A percentile compares a stretch with the other conserved stretches of the same genome.
Conservation (phyloP, 2,113 vertebrate species). For the Prietella phreatophila region DNA sequence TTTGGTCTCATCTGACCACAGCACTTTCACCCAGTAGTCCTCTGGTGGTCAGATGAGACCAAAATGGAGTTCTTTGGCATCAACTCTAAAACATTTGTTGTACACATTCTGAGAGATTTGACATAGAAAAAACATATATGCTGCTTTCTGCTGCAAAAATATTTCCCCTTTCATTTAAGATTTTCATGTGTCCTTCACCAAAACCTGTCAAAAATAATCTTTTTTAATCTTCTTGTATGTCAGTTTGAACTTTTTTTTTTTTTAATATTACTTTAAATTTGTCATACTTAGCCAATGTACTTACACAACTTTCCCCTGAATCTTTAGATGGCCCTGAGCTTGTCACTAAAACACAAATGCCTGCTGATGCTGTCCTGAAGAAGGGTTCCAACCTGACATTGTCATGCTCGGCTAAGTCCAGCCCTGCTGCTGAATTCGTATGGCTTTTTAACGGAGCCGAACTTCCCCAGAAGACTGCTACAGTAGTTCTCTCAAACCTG, state of each 20-base stretch:
- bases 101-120: neutral
- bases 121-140: neutral
- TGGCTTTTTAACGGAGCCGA: conserved; percentile 41
- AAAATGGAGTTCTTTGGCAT: no score
- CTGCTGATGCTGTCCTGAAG: accelerated
- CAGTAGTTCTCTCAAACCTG: conserved; percentile 43
- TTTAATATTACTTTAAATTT: neutral
- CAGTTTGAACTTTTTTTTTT: neutral
- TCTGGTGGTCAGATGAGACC: no score
- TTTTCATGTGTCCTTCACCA: neutral
- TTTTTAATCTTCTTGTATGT: neutral
- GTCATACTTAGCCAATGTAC: neutral
- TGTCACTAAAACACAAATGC: neutral
- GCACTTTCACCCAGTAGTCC: no score
- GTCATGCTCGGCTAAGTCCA: conserved; percentile 57
- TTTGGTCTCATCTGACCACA: no score
- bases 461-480: neutral
- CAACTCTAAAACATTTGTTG: neutral
- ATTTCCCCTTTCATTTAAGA: neutral
- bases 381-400: conserved; percentile 60
- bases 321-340: conserved; percentile 69
- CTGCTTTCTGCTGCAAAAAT: neutral
- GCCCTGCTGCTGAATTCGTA: conserved; percentile 56
- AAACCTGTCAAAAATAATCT: neutral
- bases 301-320: neutral